phyloP scores from a whole-genome alignment of 2,797 vertebrate genomes.

The Picus viridis region DNA sequence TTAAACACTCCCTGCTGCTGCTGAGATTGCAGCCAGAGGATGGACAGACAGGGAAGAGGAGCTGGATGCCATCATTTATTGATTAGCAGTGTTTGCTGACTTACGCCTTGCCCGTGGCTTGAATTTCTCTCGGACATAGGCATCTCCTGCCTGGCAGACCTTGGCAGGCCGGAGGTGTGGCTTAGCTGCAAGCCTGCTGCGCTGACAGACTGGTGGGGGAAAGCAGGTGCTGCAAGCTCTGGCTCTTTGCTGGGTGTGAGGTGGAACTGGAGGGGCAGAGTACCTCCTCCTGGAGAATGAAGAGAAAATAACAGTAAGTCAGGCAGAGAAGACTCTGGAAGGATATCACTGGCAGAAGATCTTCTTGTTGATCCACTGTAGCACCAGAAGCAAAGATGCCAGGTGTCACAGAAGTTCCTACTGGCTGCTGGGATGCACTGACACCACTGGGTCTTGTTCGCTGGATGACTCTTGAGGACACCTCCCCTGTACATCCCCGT shows the following conservation, averaged over 20 bases:
- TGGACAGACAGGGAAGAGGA: not conserved
- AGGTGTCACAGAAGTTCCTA: not conserved
- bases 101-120: constrained; percentile 83
- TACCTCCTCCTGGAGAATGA: constrained; percentile 77
- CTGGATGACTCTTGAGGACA: not conserved
- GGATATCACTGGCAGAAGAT: not conserved
- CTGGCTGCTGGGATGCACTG: accelerated
- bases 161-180: constrained; percentile 83
- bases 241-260: constrained; percentile 54
- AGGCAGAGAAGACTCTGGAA: not conserved
- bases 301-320: not conserved
- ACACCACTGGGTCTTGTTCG: accelerated
- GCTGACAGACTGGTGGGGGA: not conserved
- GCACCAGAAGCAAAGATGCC: not conserved
- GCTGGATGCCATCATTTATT: accelerated
- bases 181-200: constrained; percentile 21
- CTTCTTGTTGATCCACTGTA: not conserved
- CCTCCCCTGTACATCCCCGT: accelerated
- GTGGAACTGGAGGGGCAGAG: constrained; percentile 76
- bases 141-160: constrained; percentile 84
- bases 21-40: not conserved
- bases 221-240: not conserved
- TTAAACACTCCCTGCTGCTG: not conserved
- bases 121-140: constrained; percentile 87
- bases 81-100: constrained; percentile 12